A percentile compares a stretch with the other conserved stretches of the same genome.
Conservation (phyloP, 1,140 invertebrate genomes). For the Cotesia glomerata region DNA sequence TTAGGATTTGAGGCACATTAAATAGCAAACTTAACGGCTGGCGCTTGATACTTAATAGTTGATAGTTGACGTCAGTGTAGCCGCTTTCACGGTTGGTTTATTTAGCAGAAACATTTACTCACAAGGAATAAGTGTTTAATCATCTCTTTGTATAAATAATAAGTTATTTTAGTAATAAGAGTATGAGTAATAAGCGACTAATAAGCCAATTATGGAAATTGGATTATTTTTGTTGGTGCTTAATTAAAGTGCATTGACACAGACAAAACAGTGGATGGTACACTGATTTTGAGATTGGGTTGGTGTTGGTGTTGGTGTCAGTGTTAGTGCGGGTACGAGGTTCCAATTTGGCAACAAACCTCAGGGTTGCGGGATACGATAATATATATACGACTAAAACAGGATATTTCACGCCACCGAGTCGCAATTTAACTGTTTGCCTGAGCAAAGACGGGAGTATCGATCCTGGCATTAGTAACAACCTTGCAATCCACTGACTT, state of each 20-base stretch:
- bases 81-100: too few relatives aligned
- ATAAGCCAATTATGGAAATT: too few relatives aligned
- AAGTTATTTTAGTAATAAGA: too few relatives aligned
- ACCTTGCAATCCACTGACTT: neutral
- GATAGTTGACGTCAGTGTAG: too few relatives aligned
- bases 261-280: neutral
- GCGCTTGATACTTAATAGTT: too few relatives aligned
- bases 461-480: neutral
- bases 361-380: neutral
- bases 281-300: neutral
- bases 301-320: neutral
- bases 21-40: too few relatives aligned
- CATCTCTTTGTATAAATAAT: too few relatives aligned
- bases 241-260: neutral
- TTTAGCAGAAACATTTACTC: too few relatives aligned
- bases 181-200: too few relatives aligned
- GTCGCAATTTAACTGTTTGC: slow-evolving; percentile 45
- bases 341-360: slow-evolving; percentile 27
- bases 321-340: slow-evolving; percentile 7
- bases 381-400: slow-evolving; percentile 31
- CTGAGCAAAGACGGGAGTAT: slow-evolving; percentile 41
- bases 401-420: slow-evolving; percentile 30
- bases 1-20: too few relatives aligned
- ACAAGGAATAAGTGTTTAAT: too few relatives aligned
- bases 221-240: too few relatives aligned